Base-by-base conservation (phyloP, 2,113 vertebrate genomes). In the Callocephalon fimbriatum region DNA sequence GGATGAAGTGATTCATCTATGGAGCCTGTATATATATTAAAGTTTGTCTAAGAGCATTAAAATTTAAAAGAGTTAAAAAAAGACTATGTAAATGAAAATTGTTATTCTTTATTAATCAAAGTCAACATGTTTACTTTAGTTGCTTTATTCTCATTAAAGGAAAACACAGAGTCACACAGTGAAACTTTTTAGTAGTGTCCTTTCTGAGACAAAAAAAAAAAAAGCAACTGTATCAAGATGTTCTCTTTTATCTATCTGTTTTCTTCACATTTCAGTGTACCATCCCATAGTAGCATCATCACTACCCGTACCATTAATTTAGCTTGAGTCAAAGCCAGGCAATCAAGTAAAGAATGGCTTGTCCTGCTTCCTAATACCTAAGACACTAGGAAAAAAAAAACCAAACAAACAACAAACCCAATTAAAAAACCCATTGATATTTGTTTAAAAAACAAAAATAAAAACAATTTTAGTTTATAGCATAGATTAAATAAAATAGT, bases 71-170 rank as follows among this genome's bases (percentile, higher is more conserved):
- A 58, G 32, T 58, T 93, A 48, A 80, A 90, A 86, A 85, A 26
- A 26, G 10, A 22, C 32, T 22, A 35, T 42, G 32, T 27, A 90
- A 77, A 74, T 50, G 32, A 62, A 86, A 91, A 38, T 21, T 70
- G 10, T 61, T 86, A 72, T 63, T 81, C 54, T 7, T 2, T 75
- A 63, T 93, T 95, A 58, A 97, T 75, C 78, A 88, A 96, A 96
- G 21, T 40, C 27, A 38, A 91, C 31, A 29, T 45, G 18, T 76
- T 88, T 51, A 70, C 18, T 58, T 37, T 7, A 50, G 16, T 86
- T 20, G 3, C 9, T 93, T 88, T 88, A 80, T 54, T 85, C 18
- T 93, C 77, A 85, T 16, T n/a, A 48, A 32, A 90, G 19, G 13
- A 51, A 92, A 75, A 35, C 10, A 80, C 35, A 54, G 31, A 26